A percentile compares a stretch with the other conserved stretches of the same genome.
These are phyloP conservation scores for Hoplodrina blanda DNA, from an alignment of 2,888 invertebrate genomes.

Conservation along the genomic window DNA sequence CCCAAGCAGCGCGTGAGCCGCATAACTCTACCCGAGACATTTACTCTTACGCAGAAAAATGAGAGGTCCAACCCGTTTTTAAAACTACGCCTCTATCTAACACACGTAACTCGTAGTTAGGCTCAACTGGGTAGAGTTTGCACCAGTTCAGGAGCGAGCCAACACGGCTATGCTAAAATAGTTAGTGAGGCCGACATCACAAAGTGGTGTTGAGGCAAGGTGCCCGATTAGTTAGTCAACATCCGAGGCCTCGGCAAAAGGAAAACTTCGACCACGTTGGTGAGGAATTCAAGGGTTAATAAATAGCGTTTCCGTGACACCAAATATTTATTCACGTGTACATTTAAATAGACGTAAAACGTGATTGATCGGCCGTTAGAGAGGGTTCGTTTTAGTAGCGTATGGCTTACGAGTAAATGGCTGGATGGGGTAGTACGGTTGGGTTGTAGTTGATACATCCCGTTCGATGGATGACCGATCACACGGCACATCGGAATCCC, in stretches of 20 bases:
- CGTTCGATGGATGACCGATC: constrained; percentile 54
- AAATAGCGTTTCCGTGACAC: constrained; percentile 39
- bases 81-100: constrained; percentile 39
- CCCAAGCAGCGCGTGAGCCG: constrained; percentile 72
- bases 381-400: constrained; percentile 43
- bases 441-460: constrained; percentile 47
- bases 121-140: constrained; percentile 16
- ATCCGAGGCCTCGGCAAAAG: constrained; percentile 35
- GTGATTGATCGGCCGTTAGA: constrained; percentile 50
- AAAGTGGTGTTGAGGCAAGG: constrained; percentile 47
- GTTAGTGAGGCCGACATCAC: constrained; percentile 37
- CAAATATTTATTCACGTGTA: constrained; percentile 55
- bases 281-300: constrained; percentile 36
- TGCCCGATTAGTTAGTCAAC: constrained; percentile 47
- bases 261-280: constrained; percentile 41
- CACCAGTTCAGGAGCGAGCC: constrained; percentile 25
- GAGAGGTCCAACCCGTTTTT: constrained; percentile 49
- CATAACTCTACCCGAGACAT: constrained; percentile 67
- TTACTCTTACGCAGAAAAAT: constrained; percentile 64
- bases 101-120: constrained; percentile 17
- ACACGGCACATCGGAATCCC: constrained; percentile 29
- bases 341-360: constrained; percentile 54
- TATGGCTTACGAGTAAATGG: constrained; percentile 45
- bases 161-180: constrained; percentile 40
- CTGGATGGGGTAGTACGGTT: constrained; percentile 32